Evolutionary conservation across 2,113 vertebrate species (phyloP).

Genomic region (Pelecanus crispus): DNA sequence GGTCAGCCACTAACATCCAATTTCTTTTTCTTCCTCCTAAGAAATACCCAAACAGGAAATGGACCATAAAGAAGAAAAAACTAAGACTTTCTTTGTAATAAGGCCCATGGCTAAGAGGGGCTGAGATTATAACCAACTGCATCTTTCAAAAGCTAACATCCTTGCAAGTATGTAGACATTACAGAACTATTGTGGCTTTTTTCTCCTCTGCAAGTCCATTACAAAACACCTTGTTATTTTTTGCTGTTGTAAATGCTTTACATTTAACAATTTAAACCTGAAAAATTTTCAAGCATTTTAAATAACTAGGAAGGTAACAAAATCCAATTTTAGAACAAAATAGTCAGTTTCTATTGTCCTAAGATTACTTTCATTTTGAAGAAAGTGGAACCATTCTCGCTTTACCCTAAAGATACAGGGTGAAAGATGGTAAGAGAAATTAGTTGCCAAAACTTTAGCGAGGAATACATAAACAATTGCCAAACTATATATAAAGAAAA

Average conservation of each 20-base stretch:
- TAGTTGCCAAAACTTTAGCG: background rate
- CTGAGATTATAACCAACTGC: background rate
- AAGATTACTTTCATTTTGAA: background rate
- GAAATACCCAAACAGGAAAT: background rate
- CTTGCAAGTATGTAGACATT: background rate
- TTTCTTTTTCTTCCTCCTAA: background rate
- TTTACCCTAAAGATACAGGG: background rate
- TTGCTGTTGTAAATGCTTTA: background rate
- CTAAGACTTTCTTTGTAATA: background rate
- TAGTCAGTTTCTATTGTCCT: background rate
- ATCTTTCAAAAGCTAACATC: background rate
- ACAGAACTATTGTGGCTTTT: background rate
- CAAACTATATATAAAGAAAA: background rate
- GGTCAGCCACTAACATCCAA: background rate
- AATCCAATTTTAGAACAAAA: background rate
- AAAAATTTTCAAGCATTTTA: background rate
- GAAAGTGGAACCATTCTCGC: background rate
- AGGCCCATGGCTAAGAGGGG: background rate
- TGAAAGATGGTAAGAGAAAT: background rate
- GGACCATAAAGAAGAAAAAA: background rate
- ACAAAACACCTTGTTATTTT: background rate
- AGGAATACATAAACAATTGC: background rate
- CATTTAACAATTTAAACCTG: background rate
- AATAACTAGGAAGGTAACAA: background rate
- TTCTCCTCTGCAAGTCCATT: background rate